These are phyloP conservation scores for Vombatus ursinus DNA, from an alignment of 2,113 vertebrate genomes.

Conservation along the genomic window DNA sequence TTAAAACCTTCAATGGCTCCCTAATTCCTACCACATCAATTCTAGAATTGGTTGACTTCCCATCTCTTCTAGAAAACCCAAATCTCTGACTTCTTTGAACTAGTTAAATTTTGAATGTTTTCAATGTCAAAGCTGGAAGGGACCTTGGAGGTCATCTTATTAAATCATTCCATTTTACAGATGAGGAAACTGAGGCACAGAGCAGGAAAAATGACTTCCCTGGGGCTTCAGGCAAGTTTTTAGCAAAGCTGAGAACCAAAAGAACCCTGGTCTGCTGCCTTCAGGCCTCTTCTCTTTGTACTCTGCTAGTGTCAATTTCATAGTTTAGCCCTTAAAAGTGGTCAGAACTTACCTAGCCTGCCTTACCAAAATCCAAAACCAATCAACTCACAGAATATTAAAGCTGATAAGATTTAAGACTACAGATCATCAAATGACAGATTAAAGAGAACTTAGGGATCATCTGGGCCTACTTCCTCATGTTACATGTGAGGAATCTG, in stretches of 20 bases:
- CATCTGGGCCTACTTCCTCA: background rate
- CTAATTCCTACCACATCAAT: background rate
- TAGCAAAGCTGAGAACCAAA: background rate
- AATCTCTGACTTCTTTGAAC: background rate
- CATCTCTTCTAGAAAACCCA: background rate
- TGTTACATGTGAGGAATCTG: background rate
- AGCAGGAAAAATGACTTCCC: background rate
- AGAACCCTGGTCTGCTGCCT: background rate
- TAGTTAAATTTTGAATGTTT: background rate
- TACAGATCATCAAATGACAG: background rate
- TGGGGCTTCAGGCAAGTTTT: background rate
- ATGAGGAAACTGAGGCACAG: background rate
- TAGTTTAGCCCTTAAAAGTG: background rate
- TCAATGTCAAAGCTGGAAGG: background rate
- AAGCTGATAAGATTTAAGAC: background rate
- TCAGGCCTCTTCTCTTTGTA: background rate
- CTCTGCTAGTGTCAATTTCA: background rate
- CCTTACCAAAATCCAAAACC: background rate
- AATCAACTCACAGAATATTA: background rate
- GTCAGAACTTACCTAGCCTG: background rate
- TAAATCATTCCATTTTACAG: background rate
- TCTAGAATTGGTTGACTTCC: background rate
- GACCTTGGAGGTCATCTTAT: background rate
- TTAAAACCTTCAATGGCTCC: background rate
- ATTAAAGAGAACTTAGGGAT: background rate